Evolutionary conservation across 2,888 invertebrate genomes (phyloP), one percentile per base, ranked within the genome.

Genomic region (Argyresthia goedartella): DNA sequence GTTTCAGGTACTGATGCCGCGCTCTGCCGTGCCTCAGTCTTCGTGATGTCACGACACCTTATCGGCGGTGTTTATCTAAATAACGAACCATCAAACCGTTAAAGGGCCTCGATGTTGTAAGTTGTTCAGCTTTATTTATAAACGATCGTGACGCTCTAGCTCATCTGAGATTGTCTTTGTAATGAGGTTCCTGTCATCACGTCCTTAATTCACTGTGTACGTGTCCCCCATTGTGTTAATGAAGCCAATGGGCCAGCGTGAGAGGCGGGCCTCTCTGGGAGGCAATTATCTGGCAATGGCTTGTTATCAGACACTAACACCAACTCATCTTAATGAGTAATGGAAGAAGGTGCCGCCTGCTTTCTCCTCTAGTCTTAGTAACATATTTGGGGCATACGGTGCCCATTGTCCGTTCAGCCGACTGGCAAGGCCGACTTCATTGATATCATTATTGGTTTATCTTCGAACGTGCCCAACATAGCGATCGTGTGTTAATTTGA

Each of bases 211-310:
- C 16, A 50, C 13, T 35, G 41, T 44, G 34, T 33, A 51, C 44
- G 44, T 51, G 50, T 11, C 50, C 41, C 14, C 36, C 44, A 44
- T 51, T 43, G 50, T 44, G 34, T 25, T 43, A 53, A 57, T 55
- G 60, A 64, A 62, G 62, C 51, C 56, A 51, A 57, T 54, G 56
- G 55, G 58, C 59, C 58, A 60, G 62, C 61, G 61, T 67, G 60
- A 60, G 65, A 63, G 61, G 60, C 57, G 58, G 66, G 63, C 65
- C 64, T 64, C 64, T 52, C 54, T 52, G 52, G 51, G 60, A 67
- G 66, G 71, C 68, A 76, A 81, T 81, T 76, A 78, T 71, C 64
- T 57, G 54, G 66, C 77, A 79, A 80, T 81, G 71, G 69, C 70
- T 73, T 77, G 67, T 78, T 81, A 81, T 79, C 78, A 69, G 67